Evolutionary conservation across 2,888 invertebrate genomes (phyloP).

Genomic region (Phanerotoma sp.): DNA sequence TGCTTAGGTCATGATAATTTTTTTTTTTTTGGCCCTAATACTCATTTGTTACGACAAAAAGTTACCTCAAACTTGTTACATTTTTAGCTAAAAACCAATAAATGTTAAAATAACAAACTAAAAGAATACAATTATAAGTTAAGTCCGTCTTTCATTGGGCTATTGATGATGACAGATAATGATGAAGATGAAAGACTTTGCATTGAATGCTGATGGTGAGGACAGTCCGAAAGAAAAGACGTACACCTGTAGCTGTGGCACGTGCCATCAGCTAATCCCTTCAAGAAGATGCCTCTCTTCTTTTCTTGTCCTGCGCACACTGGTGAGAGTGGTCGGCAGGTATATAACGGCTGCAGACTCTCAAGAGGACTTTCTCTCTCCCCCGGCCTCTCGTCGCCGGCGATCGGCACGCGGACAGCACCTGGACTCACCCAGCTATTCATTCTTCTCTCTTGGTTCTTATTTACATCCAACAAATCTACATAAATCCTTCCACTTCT

Average conservation of each 20-base stretch:
- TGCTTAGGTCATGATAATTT: too few species aligned
- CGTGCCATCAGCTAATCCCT: slow-evolving; percentile 47
- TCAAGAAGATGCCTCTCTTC: slow-evolving; percentile 21
- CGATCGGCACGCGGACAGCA: slow-evolving; percentile 17
- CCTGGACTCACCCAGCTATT: slow-evolving; percentile 8
- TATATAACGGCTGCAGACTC: slow-evolving; percentile 6
- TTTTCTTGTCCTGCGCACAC: slow-evolving; percentile 6
- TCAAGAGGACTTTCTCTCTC: slow-evolving; percentile 7
- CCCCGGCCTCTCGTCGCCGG: slow-evolving; percentile 2
- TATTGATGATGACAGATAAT: not conserved
- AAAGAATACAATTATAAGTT: too few species aligned
- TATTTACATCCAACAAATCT: not conserved
- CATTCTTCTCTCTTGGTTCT: not conserved
- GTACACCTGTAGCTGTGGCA: slow-evolving; percentile 47
- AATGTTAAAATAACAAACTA: too few species aligned
- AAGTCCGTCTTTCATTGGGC: too few species aligned
- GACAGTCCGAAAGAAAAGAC: slow-evolving; percentile 30
- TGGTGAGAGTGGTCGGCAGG: slow-evolving; percentile 18
- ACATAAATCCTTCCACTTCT: not conserved
- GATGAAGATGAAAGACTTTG: not conserved
- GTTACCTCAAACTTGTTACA: too few species aligned
- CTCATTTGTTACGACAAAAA: too few species aligned
- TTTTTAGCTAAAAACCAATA: too few species aligned
- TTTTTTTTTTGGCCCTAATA: too few species aligned
- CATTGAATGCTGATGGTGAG: not conserved